These are phyloP conservation scores for Sigmodon hispidus DNA, from an alignment of 2,113 vertebrate species.

Conservation along the genomic window DNA sequence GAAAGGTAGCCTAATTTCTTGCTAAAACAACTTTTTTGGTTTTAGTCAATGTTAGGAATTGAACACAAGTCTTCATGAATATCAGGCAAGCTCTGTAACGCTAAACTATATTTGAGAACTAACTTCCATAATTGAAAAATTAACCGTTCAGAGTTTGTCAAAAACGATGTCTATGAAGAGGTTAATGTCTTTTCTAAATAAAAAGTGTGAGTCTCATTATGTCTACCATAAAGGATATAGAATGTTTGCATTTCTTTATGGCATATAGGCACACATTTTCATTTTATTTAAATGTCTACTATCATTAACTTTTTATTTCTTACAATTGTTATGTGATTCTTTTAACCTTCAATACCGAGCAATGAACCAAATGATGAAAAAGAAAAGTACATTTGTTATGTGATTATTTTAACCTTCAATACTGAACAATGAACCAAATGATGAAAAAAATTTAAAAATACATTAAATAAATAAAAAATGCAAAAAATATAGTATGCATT, in stretches of 20 bases:
- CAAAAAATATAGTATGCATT: slow-evolving; percentile 24
- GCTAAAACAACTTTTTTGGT: neutral
- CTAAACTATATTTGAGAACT: neutral
- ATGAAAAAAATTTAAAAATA: neutral
- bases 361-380: neutral
- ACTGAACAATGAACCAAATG: neutral
- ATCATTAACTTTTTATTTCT: slow-evolving; percentile 27
- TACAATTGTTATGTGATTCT: slow-evolving; percentile 37
- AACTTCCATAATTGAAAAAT: neutral
- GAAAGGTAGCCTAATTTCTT: slow-evolving; percentile 24
- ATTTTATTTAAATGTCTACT: slow-evolving; percentile 3
- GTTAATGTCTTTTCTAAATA: neutral
- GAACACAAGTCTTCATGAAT: neutral
- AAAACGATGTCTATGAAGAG: slow-evolving; percentile 6
- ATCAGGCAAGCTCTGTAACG: neutral
- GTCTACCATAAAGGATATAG: neutral
- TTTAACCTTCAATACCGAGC: slow-evolving; percentile 27
- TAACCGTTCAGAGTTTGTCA: neutral
- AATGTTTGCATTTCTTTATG: neutral
- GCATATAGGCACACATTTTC: neutral
- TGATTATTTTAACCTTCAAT: slow-evolving; percentile 42
- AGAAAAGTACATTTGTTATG: slow-evolving; percentile 1
- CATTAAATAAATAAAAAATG: too few relatives aligned
- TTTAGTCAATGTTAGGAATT: neutral
- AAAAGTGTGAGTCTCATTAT: slow-evolving; percentile 10